Evolutionary conservation across 2,113 vertebrate genomes (phyloP).

Genomic region (Recurvirostra avosetta): DNA sequence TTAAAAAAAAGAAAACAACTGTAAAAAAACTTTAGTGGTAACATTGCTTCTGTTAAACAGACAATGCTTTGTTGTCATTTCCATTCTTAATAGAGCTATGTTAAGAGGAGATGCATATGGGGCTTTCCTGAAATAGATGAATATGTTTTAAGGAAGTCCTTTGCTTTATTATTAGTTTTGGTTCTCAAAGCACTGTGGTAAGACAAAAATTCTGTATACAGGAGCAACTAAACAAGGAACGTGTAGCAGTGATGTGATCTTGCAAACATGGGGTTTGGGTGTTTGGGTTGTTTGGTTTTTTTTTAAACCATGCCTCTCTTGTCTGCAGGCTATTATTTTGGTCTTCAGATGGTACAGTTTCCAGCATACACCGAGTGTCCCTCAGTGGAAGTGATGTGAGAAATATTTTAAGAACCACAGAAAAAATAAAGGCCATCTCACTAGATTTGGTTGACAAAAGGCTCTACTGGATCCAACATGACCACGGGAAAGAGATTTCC

Average conservation of each 20-base stretch:
- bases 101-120: not conserved
- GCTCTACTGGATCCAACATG: slow-evolving; percentile 86
- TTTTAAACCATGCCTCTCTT: not conserved
- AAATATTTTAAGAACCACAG: slow-evolving; percentile 71
- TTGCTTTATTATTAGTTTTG: not conserved
- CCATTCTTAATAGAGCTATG: not conserved
- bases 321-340: slow-evolving; percentile 86
- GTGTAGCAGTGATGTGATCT: not conserved
- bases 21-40: not conserved
- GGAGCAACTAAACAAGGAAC: not conserved
- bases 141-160: not conserved
- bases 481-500: slow-evolving; percentile 51
- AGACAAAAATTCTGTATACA: not conserved
- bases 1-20: not conserved
- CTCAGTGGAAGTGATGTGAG: slow-evolving; percentile 53
- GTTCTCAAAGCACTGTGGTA: not conserved
- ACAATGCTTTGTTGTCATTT: not conserved
- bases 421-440: slow-evolving; percentile 71
- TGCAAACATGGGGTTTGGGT: not conserved
- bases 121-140: not conserved
- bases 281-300: not conserved
- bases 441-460: slow-evolving; percentile 75
- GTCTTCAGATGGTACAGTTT: slow-evolving; percentile 75
- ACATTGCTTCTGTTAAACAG: not conserved
- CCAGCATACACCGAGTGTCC: slow-evolving; percentile 76